Evolutionary conservation across 2,888 invertebrate species (phyloP).

Genomic region (Yponomeuta cagnagella): DNA sequence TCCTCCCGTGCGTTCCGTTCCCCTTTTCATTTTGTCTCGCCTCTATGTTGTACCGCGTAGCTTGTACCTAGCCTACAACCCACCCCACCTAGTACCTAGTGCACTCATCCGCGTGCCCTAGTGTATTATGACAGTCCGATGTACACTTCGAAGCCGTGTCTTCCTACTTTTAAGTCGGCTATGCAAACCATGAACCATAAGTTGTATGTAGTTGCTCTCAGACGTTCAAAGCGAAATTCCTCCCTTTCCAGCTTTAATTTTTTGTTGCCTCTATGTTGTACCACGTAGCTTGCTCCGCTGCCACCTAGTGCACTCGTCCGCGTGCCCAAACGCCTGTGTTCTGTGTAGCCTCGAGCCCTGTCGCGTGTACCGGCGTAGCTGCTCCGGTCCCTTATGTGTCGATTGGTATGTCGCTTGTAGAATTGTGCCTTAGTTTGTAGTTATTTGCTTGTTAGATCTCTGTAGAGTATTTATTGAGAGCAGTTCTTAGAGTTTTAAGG

Average conservation of each 20-base stretch:
- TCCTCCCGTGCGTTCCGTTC: not conserved
- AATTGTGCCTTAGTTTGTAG: too few species aligned
- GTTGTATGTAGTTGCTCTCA: too few species aligned
- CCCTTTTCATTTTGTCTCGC: not conserved
- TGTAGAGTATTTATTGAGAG: too few species aligned
- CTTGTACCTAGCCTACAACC: constrained; percentile 31
- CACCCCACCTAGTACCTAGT: constrained; percentile 52
- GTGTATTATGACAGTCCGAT: too few species aligned
- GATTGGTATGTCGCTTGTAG: constrained; percentile 39
- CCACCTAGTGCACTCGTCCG: constrained; percentile 66
- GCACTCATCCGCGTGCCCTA: constrained; percentile 61
- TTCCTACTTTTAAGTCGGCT: too few species aligned
- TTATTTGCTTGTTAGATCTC: too few species aligned
- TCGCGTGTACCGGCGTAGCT: constrained; percentile 55
- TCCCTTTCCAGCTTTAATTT: not conserved
- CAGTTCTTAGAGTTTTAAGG: too few species aligned
- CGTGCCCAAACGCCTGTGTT: constrained; percentile 60
- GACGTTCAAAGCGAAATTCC: not conserved
- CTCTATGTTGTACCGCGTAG: constrained; percentile 30
- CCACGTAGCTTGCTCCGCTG: constrained; percentile 51
- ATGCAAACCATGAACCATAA: too few species aligned
- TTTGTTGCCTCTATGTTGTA: not conserved
- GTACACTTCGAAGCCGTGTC: too few species aligned
- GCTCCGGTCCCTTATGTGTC: constrained; percentile 60
- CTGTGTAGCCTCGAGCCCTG: constrained; percentile 61